These are phyloP conservation scores for Rhingia campestris DNA, from an alignment of 2,888 invertebrate species.

Conservation along the genomic window DNA sequence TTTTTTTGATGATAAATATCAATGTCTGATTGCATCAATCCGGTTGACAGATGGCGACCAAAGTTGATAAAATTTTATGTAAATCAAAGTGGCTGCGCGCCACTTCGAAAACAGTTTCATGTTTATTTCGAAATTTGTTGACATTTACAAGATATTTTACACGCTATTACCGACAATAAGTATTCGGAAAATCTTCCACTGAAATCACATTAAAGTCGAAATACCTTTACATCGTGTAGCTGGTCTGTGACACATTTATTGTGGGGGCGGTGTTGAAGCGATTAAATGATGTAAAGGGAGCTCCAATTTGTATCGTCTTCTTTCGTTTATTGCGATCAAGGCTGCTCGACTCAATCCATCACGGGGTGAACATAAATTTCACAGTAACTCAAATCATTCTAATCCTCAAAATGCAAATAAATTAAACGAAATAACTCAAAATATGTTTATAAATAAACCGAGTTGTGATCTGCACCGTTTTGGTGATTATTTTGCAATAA, in stretches of 20 bases:
- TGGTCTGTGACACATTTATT: constrained; percentile 5
- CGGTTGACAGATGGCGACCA: constrained; percentile 31
- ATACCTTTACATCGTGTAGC: constrained; percentile 50
- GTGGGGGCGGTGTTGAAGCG: constrained; percentile 42
- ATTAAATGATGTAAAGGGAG: constrained; percentile 19
- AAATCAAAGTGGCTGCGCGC: constrained; percentile 44
- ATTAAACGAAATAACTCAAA: constrained; percentile 17
- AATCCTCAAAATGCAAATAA: constrained; percentile 31
- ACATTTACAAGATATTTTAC: constrained; percentile 69
- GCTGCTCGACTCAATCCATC: constrained; percentile 52
- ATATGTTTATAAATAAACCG: constrained; percentile 63
- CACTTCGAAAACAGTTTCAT: constrained; percentile 35
- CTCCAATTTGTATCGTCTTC: constrained; percentile 44
- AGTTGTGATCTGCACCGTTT: constrained; percentile 32
- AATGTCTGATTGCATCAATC: constrained; percentile 67
- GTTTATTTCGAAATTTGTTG: constrained; percentile 52
- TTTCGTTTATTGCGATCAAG: constrained; percentile 25
- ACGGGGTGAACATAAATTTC: constrained; percentile 39
- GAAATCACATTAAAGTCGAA: constrained; percentile 19
- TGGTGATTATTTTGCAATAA: constrained; percentile 47
- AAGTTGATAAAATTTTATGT: constrained; percentile 40
- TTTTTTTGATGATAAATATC: constrained; percentile 60
- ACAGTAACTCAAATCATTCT: constrained; percentile 11
- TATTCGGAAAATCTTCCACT: constrained; percentile 27
- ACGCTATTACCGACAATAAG: constrained; percentile 53